These are phyloP conservation scores for Lepisosteus oculatus DNA, from an alignment of 2,113 vertebrate species.

Conservation along the genomic window DNA sequence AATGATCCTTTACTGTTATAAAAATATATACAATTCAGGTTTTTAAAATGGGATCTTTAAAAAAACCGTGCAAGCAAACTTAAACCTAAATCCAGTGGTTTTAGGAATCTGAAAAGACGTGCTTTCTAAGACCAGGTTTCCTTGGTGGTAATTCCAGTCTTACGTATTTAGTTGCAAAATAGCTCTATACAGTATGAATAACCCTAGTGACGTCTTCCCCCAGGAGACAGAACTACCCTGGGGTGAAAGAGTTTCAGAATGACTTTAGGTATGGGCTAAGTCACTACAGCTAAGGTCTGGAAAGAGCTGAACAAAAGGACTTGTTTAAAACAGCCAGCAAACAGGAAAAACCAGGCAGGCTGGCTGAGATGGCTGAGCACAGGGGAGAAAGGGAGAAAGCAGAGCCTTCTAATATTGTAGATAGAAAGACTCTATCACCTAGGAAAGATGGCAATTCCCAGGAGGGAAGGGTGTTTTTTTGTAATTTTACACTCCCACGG, in stretches of 20 bases:
- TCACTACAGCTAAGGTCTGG: constrained; percentile 15
- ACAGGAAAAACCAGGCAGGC: constrained; percentile 15
- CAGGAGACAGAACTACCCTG: no score
- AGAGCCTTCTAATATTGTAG: constrained; percentile 16
- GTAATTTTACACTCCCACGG: constrained; percentile 44
- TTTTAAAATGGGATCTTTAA: no score
- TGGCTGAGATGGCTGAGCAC: constrained; percentile 15
- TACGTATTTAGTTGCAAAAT: no score
- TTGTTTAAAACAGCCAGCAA: constrained; percentile 12
- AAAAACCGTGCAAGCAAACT: no score
- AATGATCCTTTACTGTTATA: no score
- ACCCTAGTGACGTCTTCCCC: no score
- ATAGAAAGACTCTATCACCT: constrained; percentile 22
- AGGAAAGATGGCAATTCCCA: constrained; percentile 18
- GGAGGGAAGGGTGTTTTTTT: constrained; percentile 40
- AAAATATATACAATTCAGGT: no score
- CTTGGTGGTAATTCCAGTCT: no score
- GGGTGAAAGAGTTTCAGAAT: background rate
- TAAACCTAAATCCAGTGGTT: no score
- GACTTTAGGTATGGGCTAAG: constrained; percentile 9
- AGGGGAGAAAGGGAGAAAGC: constrained; percentile 21
- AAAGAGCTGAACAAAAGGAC: constrained; percentile 5
- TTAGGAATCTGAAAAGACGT: no score
- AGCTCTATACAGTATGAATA: no score
- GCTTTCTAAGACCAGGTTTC: no score